Percentiles rank a stretch among this genome's conserved stretches.
Evolutionary conservation across 2,113 vertebrate species (phyloP).

Genomic region (Acinonyx jubatus): DNA sequence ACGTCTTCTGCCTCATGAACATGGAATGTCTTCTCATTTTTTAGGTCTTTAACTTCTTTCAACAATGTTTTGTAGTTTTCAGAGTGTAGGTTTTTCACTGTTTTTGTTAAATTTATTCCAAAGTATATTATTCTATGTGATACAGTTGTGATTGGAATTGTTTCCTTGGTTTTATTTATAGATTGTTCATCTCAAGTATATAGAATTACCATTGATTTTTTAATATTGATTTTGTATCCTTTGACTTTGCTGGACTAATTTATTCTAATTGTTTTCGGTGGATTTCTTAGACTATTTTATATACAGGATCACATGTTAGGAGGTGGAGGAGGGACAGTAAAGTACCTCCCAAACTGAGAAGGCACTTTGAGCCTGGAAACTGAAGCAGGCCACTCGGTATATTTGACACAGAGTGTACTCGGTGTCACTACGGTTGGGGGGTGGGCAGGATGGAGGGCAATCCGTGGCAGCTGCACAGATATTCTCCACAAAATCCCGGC

Average conservation of each 20-base stretch:
- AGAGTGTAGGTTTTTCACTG: background rate
- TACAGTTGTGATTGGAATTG: background rate
- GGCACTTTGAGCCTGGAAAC: background rate
- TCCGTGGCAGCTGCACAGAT: background rate
- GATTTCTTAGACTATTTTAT: background rate
- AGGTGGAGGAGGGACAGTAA: background rate
- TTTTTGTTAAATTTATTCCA: background rate
- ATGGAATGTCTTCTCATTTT: background rate
- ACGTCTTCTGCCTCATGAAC: background rate
- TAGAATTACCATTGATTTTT: background rate
- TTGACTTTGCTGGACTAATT: background rate
- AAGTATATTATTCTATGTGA: background rate
- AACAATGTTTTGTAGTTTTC: background rate
- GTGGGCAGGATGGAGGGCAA: background rate
- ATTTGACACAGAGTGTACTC: background rate
- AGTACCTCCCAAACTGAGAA: background rate
- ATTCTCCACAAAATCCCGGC: background rate
- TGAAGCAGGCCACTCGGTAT: background rate
- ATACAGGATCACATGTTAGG: background rate
- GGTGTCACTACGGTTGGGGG: background rate
- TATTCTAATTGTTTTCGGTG: background rate
- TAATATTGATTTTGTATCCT: background rate
- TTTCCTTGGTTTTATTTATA: background rate
- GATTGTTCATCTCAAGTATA: background rate
- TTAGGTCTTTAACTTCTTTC: background rate